Conservation (phyloP, 2,113 vertebrate species). For the Triplophysa rosa region DNA sequence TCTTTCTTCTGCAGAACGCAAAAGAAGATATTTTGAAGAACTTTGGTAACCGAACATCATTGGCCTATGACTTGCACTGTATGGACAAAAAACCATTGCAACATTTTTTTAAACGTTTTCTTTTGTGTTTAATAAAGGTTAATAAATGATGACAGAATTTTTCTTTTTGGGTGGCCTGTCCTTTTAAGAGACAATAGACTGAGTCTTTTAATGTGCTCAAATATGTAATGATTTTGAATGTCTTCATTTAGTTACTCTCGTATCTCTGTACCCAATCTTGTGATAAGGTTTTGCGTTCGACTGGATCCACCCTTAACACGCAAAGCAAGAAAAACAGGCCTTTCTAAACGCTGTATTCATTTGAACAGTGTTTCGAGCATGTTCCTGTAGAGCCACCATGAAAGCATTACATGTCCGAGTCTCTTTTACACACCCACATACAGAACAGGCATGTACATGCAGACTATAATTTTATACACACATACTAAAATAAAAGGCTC, state of each 20-base stretch:
- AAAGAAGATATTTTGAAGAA: too few relatives aligned
- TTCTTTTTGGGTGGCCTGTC: too few relatives aligned
- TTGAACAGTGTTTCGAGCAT: background rate
- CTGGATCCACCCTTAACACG: conserved; percentile 29
- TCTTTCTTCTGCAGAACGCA: too few relatives aligned
- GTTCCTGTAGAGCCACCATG: background rate
- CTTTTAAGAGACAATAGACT: too few relatives aligned
- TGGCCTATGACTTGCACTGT: too few relatives aligned
- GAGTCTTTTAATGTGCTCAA: background rate
- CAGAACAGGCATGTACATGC: too few relatives aligned
- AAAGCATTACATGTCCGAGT: background rate
- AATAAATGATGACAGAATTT: too few relatives aligned
- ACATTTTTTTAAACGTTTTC: too few relatives aligned
- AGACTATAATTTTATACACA: background rate
- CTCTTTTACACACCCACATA: background rate
- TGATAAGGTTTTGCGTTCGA: background rate
- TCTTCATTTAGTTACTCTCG: background rate
- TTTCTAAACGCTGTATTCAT: background rate
- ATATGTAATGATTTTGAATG: background rate
- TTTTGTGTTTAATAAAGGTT: too few relatives aligned
- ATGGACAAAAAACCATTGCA: too few relatives aligned
- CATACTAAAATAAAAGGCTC: background rate
- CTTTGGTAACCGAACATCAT: too few relatives aligned
- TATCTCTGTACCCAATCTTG: conserved; percentile 6
- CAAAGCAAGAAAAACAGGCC: conserved; percentile 7